A percentile compares a stretch with the other conserved stretches of the same genome.
These are phyloP conservation scores for Monomorium pharaonis DNA, from an alignment of 1,140 invertebrate species.

Conservation along the genomic window DNA sequence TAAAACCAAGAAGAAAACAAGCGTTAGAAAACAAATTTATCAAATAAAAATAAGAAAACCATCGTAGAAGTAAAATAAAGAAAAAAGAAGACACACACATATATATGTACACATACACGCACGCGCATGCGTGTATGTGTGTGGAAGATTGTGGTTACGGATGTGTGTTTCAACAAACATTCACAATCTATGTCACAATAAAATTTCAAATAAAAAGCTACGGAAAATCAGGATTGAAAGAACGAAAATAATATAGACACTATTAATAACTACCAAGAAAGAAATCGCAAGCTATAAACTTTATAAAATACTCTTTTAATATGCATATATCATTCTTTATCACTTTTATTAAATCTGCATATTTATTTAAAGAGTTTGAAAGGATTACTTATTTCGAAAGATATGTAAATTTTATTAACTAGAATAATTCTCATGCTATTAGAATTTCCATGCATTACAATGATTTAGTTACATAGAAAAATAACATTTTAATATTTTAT, in stretches of 20 bases:
- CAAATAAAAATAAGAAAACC: conserved; percentile 2
- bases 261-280: conserved; percentile 52
- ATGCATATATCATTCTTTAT: conserved; percentile 1
- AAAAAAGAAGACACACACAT: not conserved
- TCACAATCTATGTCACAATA: conserved; percentile 32
- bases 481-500: conserved; percentile 1
- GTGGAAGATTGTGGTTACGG: no score
- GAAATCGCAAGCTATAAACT: conserved; percentile 54
- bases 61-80: conserved; percentile 6
- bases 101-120: no score
- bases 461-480: conserved; percentile 43
- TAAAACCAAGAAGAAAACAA: not conserved
- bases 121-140: no score
- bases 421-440: conserved; percentile 68
- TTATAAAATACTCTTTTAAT: conserved; percentile 19
- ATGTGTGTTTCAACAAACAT: conserved; percentile 14
- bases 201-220: conserved; percentile 49
- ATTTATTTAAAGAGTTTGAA: conserved; percentile 22
- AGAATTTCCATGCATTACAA: conserved; percentile 64
- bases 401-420: conserved; percentile 56
- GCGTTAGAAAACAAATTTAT: not conserved
- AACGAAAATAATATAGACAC: conserved; percentile 49
- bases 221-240: conserved; percentile 37
- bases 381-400: conserved; percentile 39
- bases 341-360: conserved; percentile 27